Evolutionary conservation across 2,113 vertebrate species (phyloP).

Genomic region (Ia io): DNA sequence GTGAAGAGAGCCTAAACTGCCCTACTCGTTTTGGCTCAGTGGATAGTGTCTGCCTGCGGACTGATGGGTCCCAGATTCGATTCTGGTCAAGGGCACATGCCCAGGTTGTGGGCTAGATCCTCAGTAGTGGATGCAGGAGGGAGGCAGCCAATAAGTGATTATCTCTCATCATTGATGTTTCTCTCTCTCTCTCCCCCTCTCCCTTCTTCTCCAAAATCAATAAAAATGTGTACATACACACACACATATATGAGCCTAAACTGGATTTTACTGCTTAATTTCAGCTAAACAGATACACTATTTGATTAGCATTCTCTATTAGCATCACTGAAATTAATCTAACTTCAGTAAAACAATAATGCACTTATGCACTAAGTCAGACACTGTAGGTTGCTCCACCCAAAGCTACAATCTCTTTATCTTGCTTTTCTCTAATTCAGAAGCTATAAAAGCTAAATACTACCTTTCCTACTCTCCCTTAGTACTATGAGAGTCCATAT

Average conservation of each 20-base stretch:
- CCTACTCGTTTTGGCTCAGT: no score
- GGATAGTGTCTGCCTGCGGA: no score
- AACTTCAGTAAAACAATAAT: neutral
- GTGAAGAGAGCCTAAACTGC: neutral
- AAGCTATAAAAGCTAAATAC: neutral
- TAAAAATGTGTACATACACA: no score
- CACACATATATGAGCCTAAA: neutral
- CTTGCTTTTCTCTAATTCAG: neutral
- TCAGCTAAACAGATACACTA: neutral
- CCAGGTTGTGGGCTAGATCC: no score
- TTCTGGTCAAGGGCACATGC: no score
- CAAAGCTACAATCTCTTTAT: neutral
- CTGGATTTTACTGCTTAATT: neutral
- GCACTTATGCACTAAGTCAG: neutral
- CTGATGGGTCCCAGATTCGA: no score
- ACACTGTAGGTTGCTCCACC: neutral
- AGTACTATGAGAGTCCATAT: neutral
- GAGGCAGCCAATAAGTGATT: no score
- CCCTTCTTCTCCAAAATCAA: no score
- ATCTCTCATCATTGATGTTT: no score
- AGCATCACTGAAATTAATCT: neutral
- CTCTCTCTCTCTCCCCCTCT: no score
- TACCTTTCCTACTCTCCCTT: neutral
- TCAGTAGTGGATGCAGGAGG: no score
- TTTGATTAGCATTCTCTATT: neutral